phyloP scores from a whole-genome alignment of 1,140 invertebrate genomes.

The Lysiphlebus fabarum region DNA sequence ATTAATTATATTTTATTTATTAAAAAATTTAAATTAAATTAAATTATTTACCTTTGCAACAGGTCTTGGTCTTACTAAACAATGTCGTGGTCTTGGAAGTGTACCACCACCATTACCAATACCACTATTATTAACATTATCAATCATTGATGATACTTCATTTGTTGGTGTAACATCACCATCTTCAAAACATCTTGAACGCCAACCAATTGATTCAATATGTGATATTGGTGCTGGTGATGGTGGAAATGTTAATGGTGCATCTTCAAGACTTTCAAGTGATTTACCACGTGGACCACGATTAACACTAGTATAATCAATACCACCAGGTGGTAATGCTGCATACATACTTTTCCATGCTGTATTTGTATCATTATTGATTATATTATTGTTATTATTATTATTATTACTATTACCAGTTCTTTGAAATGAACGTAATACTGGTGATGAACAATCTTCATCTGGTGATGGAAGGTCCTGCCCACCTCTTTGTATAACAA shows the following conservation, averaged over 20 bases:
- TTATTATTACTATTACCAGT: conserved; percentile 16
- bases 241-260: conserved; percentile 50
- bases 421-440: conserved; percentile 51
- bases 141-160: conserved; percentile 60
- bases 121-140: conserved; percentile 38
- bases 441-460: conserved; percentile 52
- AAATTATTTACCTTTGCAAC: conserved; percentile 70
- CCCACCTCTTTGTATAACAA: conserved; percentile 49
- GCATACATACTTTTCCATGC: conserved; percentile 52
- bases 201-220: conserved; percentile 59
- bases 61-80: conserved; percentile 75
- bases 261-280: conserved; percentile 73
- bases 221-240: conserved; percentile 45
- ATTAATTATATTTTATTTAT: not conserved
- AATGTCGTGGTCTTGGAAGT: conserved; percentile 74
- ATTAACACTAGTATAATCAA: conserved; percentile 38
- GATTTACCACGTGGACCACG: conserved; percentile 66
- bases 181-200: conserved; percentile 79
- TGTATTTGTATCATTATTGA: conserved; percentile 34
- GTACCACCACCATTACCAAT: conserved; percentile 67
- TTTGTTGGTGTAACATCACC: conserved; percentile 86
- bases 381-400: no score
- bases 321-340: conserved; percentile 37
- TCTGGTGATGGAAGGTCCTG: conserved; percentile 52
- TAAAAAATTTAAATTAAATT: conserved; percentile 4